Evolutionary conservation across 2,888 invertebrate species (phyloP).

Genomic region (Diarsia rubi): DNA sequence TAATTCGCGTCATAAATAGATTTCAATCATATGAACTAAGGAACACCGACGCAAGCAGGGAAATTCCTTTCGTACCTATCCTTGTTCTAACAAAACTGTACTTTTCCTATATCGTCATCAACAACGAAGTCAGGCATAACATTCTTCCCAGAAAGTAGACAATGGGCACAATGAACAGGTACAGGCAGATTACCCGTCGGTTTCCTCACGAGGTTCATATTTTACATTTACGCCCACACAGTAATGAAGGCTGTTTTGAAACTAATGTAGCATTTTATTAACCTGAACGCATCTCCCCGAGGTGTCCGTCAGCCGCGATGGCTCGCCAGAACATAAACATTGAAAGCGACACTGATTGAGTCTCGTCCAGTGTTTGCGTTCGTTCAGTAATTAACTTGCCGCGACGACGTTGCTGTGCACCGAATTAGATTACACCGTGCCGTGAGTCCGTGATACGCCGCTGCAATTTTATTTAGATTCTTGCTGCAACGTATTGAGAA

Average conservation of each 20-base stretch:
- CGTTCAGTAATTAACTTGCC: conserved; percentile 58
- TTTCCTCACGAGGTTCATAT: neutral
- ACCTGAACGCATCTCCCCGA: conserved; percentile 8
- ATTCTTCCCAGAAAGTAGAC: neutral
- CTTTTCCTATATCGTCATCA: neutral
- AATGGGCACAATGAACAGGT: no score
- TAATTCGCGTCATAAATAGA: no score
- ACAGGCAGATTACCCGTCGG: neutral
- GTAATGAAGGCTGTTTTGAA: neutral
- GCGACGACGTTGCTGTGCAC: conserved; percentile 54
- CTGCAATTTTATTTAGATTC: conserved; percentile 56
- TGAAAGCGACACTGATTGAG: conserved; percentile 61
- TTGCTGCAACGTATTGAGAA: conserved; percentile 25
- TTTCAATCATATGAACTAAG: no score
- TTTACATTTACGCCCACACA: neutral
- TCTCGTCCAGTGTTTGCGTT: conserved; percentile 47
- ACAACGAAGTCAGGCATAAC: neutral
- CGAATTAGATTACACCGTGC: conserved; percentile 54
- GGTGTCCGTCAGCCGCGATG: neutral
- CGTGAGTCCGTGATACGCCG: conserved; percentile 11
- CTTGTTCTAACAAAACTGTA: neutral
- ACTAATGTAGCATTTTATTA: conserved; percentile 8
- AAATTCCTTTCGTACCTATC: neutral
- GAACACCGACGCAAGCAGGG: no score
- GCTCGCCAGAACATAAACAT: conserved; percentile 48